Evolutionary conservation across 2,113 vertebrate genomes (phyloP).

Genomic region (Riparia riparia): DNA sequence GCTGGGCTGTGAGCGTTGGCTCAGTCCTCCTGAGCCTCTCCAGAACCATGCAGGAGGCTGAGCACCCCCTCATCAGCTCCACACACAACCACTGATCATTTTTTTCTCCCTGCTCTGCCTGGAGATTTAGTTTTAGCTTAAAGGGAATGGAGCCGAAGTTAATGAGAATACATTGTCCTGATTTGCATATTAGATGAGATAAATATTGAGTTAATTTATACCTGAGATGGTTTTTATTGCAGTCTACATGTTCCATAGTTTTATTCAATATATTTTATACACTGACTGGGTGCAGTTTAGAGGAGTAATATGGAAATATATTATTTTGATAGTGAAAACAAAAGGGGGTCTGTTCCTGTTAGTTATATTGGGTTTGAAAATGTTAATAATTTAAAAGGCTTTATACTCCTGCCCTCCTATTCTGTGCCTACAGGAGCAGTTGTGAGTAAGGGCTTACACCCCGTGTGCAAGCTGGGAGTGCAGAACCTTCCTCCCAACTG

Average conservation of each 20-base stretch:
- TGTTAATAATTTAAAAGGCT: background rate
- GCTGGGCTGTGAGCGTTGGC: too few relatives aligned
- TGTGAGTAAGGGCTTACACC: background rate
- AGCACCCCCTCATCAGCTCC: slow-evolving; percentile 67
- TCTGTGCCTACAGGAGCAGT: background rate
- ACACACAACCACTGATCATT: slow-evolving; percentile 37
- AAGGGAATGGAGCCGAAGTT: slow-evolving; percentile 70
- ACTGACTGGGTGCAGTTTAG: slow-evolving; percentile 29
- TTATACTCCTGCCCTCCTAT: background rate
- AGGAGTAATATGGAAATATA: slow-evolving; percentile 35
- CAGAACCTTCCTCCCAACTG: background rate
- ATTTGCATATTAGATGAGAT: slow-evolving; percentile 84
- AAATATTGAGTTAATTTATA: slow-evolving; percentile 83
- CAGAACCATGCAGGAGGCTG: slow-evolving; percentile 18
- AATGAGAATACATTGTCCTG: slow-evolving; percentile 76
- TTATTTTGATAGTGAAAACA: slow-evolving; percentile 20
- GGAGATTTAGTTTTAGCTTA: slow-evolving; percentile 74
- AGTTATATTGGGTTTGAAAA: background rate
- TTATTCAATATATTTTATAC: slow-evolving; percentile 47
- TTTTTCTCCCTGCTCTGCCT: slow-evolving; percentile 19
- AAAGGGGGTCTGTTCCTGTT: background rate
- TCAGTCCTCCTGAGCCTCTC: slow-evolving; percentile 31
- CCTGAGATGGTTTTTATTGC: slow-evolving; percentile 71
- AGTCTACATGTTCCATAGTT: slow-evolving; percentile 36
- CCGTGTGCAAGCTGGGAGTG: background rate